These are phyloP conservation scores for Okapia johnstoni DNA, from an alignment of 2,113 vertebrate genomes.

Conservation along the genomic window DNA sequence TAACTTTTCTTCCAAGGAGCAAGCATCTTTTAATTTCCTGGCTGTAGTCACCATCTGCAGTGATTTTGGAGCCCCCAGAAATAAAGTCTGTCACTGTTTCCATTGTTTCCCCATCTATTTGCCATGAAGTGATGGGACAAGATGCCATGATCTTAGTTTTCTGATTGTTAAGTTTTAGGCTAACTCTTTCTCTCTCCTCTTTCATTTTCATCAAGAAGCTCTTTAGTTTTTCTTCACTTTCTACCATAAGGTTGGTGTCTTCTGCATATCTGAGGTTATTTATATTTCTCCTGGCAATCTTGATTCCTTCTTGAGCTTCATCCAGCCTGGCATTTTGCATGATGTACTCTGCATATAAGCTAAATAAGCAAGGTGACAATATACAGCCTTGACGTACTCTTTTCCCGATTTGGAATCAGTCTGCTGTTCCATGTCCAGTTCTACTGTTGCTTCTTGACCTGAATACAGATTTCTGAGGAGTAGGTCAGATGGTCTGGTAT, in stretches of 20 bases:
- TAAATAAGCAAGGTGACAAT: background rate
- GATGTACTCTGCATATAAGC: background rate
- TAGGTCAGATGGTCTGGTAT: background rate
- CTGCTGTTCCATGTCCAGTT: background rate
- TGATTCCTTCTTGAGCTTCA: background rate
- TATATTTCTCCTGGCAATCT: background rate
- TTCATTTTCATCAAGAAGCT: background rate
- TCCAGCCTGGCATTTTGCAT: background rate
- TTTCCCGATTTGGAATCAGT: background rate
- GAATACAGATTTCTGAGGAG: background rate
- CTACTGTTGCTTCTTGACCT: background rate
- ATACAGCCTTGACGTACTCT: background rate
- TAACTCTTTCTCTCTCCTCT: background rate
- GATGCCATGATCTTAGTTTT: background rate
- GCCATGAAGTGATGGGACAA: background rate
- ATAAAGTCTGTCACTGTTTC: background rate
- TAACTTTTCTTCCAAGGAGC: background rate
- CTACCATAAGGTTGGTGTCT: background rate
- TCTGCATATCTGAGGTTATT: background rate
- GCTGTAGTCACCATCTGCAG: background rate
- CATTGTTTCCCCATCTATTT: background rate
- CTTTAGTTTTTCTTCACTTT: background rate
- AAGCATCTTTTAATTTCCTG: background rate
- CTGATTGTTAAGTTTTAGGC: background rate
- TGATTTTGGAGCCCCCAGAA: background rate